Base-by-base conservation (phyloP, 2,888 invertebrate species). In the Myopa testacea region DNA sequence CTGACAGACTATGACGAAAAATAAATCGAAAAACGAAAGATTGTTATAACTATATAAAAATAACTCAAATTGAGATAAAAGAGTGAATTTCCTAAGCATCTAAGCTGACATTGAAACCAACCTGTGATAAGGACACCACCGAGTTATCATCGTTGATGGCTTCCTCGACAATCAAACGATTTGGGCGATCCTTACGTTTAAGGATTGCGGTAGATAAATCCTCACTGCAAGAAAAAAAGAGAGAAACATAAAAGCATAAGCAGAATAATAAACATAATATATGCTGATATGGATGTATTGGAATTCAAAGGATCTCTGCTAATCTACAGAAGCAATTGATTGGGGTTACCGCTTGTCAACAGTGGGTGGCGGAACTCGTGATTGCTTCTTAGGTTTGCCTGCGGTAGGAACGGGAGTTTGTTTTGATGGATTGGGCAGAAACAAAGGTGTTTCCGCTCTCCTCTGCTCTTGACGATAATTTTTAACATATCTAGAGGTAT, bases 111-210 rank as follows among this genome's bases (percentile, higher is more conserved):
- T 2, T 63, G 5, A 8, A 4, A 81, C 82, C 88, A 87, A 95
- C 96, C 93, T 98, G 98, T 83, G 98, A 98, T 81, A 99, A 91
- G 45, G 97, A 95, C 81, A 99, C 98, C 81, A 99, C 98, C 0
- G 98, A 99, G 90, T 99, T 99, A 90, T 99, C 99, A 93, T 99
- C 99, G 90, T 97, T 98, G 84, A 96, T 94, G 52, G 98, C 97
- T 90, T 99, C 98, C 88, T 99, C 99, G 34, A 99, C 99, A 86
- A 99, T 93, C 82, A 99, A 93, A 87, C 99, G 95, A 91, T 99
- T 99, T 82, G 99, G 99, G 89, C 96, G 96, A 90, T 97, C 96
- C 91, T 99, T 99, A 88, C 96, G 96, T 86, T 97, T 96, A 87
- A 99, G 92, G 90, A 99, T 99, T 85, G 99, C 99, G 86, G 99